phyloP scores from a whole-genome alignment of 2,888 invertebrate species.

The Acanthacorydalis orientalis region DNA sequence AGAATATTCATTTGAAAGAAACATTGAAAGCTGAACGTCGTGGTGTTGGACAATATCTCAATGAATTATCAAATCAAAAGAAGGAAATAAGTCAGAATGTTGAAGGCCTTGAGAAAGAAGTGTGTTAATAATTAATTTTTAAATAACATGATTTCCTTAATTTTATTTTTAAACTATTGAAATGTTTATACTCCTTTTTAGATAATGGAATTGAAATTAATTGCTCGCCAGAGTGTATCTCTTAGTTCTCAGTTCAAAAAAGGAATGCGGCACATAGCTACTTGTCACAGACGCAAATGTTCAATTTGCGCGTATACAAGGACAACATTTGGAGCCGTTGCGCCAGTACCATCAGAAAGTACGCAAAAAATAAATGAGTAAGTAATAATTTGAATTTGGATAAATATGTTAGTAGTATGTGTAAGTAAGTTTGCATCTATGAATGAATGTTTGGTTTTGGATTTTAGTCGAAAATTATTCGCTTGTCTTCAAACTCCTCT shows the following conservation, averaged over 20 bases:
- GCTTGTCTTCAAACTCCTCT: slow-evolving; percentile 40
- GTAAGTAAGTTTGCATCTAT: too few relatives aligned
- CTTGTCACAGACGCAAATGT: slow-evolving; percentile 35
- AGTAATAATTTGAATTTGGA: slow-evolving; percentile 12
- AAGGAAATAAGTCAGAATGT: slow-evolving; percentile 26
- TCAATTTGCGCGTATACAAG: slow-evolving; percentile 40
- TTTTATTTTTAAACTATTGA: background rate
- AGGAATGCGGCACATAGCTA: slow-evolving; percentile 33
- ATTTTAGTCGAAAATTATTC: slow-evolving; percentile 34
- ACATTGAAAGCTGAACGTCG: slow-evolving; percentile 32
- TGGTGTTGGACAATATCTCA: slow-evolving; percentile 27
- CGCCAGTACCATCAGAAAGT: slow-evolving; percentile 15
- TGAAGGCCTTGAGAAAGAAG: slow-evolving; percentile 27
- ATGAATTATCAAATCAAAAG: slow-evolving; percentile 20
- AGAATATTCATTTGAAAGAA: slow-evolving; percentile 40
- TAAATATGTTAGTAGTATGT: too few relatives aligned
- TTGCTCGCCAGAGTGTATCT: slow-evolving; percentile 30
- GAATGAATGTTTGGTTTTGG: slow-evolving; percentile 1
- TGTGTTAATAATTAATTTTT: background rate
- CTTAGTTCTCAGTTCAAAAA: slow-evolving; percentile 33
- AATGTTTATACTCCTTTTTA: slow-evolving; percentile 10
- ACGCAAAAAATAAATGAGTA: slow-evolving; percentile 27
- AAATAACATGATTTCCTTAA: background rate
- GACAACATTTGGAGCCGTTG: slow-evolving; percentile 32
- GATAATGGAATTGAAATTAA: slow-evolving; percentile 28